A percentile compares a stretch with the other conserved stretches of the same genome.
Evolutionary conservation across 2,113 vertebrate species (phyloP).

Genomic region (Pseudonaja textilis): DNA sequence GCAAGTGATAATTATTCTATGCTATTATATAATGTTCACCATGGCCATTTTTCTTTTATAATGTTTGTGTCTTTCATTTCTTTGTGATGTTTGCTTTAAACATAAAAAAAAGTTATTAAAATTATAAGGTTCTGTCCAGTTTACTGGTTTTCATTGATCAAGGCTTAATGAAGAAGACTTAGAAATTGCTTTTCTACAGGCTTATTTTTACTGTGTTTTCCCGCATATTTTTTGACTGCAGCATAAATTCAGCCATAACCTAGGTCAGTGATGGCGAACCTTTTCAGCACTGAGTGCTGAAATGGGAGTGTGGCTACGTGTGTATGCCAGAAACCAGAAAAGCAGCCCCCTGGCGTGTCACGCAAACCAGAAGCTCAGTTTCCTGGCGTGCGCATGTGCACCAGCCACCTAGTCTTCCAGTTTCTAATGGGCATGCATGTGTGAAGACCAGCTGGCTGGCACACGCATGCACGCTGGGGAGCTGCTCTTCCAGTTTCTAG

Average conservation of each 20-base stretch:
- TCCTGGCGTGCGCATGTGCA: too few relatives aligned
- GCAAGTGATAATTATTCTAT: not conserved
- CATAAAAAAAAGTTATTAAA: not conserved
- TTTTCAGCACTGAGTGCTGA: too few relatives aligned
- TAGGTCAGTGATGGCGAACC: too few relatives aligned
- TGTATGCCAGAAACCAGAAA: too few relatives aligned
- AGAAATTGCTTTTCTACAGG: not conserved
- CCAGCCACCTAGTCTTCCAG: too few relatives aligned
- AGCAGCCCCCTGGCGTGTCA: too few relatives aligned
- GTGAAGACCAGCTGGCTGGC: too few relatives aligned
- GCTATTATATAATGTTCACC: not conserved
- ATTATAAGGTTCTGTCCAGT: not conserved
- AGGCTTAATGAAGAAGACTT: not conserved
- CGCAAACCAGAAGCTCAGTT: too few relatives aligned
- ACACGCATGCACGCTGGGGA: too few relatives aligned
- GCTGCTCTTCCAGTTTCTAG: too few relatives aligned
- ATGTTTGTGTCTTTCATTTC: not conserved
- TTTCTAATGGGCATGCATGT: too few relatives aligned
- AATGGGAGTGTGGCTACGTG: too few relatives aligned
- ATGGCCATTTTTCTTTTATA: not conserved
- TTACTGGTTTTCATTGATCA: not conserved
- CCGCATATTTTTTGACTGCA: not conserved
- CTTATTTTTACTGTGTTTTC: not conserved
- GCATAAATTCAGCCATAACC: not conserved
- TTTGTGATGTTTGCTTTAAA: not conserved